Percentiles rank a stretch among this genome's conserved stretches.
phyloP scores from a whole-genome alignment of 2,888 invertebrate species.

The Melanostoma mellinum region DNA sequence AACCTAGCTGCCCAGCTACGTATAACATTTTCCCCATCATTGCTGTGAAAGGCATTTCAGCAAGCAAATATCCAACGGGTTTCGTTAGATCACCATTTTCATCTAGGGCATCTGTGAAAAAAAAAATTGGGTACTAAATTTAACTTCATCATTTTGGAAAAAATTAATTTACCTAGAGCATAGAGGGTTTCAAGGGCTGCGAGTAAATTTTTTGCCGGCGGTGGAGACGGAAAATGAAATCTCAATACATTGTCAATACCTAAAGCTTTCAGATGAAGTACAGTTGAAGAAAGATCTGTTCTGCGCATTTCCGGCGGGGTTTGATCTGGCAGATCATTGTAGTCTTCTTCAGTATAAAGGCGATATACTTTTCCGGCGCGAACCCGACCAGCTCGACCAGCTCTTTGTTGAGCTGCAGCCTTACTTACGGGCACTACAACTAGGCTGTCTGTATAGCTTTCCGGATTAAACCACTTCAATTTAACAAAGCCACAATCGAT shows the following conservation, averaged over 20 bases:
- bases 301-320: constrained; percentile 97
- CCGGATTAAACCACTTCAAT: constrained; percentile 93
- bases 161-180: constrained; percentile 85
- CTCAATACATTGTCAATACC: constrained; percentile 95
- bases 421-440: constrained; percentile 91
- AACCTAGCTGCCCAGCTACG: constrained; percentile 92
- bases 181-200: constrained; percentile 93
- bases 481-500: constrained; percentile 98
- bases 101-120: constrained; percentile 86
- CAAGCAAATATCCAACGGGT: constrained; percentile 91
- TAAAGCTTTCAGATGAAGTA: constrained; percentile 95
- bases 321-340: constrained; percentile 85
- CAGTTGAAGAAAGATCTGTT: constrained; percentile 91
- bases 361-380: constrained; percentile 93
- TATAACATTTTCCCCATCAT: constrained; percentile 93
- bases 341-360: constrained; percentile 91
- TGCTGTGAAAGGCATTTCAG: constrained; percentile 95
- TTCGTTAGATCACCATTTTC: constrained; percentile 89
- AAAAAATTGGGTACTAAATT: not conserved
- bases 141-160: no score
- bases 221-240: constrained; percentile 96
- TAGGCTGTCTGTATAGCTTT: constrained; percentile 92
- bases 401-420: constrained; percentile 95
- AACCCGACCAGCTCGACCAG: constrained; percentile 95
- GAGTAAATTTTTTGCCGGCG: constrained; percentile 93